Evolutionary conservation across 2,797 vertebrate species (phyloP).

Genomic region (Sparus aurata): DNA sequence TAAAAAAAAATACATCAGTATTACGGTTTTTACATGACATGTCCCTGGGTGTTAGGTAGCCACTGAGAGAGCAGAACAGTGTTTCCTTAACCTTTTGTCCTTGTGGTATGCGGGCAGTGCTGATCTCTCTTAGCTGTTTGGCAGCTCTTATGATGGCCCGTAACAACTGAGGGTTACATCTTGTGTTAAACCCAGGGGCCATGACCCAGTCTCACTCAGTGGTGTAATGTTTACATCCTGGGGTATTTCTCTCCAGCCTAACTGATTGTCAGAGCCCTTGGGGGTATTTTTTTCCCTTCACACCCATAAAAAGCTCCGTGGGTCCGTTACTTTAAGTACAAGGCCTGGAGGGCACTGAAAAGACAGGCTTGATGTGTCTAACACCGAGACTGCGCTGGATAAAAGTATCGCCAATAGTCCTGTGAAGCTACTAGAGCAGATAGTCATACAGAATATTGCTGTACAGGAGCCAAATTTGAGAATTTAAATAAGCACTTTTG

Average conservation of each 20-base stretch:
- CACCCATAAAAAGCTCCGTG: constrained; percentile 73
- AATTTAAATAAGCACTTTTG: constrained; percentile 46
- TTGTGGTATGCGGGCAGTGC: constrained; percentile 75
- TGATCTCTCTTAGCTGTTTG: constrained; percentile 76
- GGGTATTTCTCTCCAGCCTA: constrained; percentile 74
- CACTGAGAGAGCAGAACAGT: constrained; percentile 48
- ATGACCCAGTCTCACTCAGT: constrained; percentile 74
- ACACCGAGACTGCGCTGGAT: constrained; percentile 60
- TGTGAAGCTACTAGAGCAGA: constrained; percentile 44
- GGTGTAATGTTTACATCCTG: constrained; percentile 81
- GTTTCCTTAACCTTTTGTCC: constrained; percentile 83
- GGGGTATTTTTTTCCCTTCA: constrained; percentile 63
- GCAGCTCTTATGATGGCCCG: constrained; percentile 78
- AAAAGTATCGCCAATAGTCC: constrained; percentile 52
- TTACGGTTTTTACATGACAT: constrained; percentile 35
- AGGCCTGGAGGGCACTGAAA: constrained; percentile 71
- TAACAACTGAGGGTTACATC: constrained; percentile 75
- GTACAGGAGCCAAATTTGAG: constrained; percentile 48
- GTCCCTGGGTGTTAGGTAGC: constrained; percentile 35
- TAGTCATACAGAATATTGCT: constrained; percentile 42
- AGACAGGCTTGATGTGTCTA: constrained; percentile 71
- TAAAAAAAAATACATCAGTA: background rate
- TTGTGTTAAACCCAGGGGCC: constrained; percentile 76
- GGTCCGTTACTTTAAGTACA: constrained; percentile 74
- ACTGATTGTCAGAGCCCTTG: constrained; percentile 75